Percentiles rank a stretch among this genome's conserved stretches.
phyloP scores from a whole-genome alignment of 2,797 vertebrate genomes.

The Galagoides demidoff region DNA sequence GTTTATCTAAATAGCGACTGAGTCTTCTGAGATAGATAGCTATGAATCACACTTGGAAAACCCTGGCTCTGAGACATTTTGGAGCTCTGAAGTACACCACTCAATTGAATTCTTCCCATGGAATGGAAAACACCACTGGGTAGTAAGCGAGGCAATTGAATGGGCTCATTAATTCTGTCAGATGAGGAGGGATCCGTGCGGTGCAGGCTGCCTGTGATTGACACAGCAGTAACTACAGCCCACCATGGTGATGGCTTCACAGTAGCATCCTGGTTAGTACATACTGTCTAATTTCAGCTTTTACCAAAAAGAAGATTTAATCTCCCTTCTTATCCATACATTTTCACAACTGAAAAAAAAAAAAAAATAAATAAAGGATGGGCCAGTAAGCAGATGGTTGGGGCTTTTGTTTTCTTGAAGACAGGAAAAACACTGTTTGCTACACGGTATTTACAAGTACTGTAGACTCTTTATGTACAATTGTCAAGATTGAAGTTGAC shows the following conservation, averaged over 20 bases:
- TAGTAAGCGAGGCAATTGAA: not conserved
- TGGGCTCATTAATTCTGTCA: not conserved
- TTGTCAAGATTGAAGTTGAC: not conserved
- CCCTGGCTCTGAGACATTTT: not conserved
- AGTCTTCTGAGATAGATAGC: not conserved
- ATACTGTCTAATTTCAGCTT: not conserved
- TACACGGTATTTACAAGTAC: not conserved
- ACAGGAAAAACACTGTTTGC: not conserved
- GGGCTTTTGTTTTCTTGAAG: not conserved
- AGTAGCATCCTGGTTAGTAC: not conserved
- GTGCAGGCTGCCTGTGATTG: not conserved
- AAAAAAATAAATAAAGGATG: not conserved
- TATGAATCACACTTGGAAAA: not conserved
- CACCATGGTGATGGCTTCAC: not conserved
- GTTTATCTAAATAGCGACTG: not conserved
- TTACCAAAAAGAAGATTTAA: not conserved
- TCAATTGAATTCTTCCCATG: not conserved
- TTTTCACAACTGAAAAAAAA: not conserved
- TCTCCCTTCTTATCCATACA: not conserved
- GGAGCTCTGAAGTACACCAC: not conserved
- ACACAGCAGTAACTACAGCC: not conserved
- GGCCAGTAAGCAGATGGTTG: rapidly evolving
- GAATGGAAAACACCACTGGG: not conserved
- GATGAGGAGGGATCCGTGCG: not conserved
- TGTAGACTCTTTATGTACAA: not conserved